Evolutionary conservation across 1,140 invertebrate species (phyloP), one percentile per base, ranked within the genome.

Genomic region (Stenopsyche tienmushanensis): DNA sequence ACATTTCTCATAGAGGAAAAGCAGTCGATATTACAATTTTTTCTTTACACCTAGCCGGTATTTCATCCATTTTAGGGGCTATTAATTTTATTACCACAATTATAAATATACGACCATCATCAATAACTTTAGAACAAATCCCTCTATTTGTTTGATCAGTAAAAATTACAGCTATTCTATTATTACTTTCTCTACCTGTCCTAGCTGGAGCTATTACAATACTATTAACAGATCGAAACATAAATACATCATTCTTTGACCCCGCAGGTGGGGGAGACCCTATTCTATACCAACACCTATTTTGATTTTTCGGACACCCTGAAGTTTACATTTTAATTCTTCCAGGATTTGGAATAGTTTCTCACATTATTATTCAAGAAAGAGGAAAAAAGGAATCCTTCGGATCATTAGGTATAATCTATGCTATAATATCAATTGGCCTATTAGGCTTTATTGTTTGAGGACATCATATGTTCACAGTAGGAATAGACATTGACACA

Each of bases 261-360:
- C 84, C 85, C 24, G 72, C 77, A 10, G 85, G 85, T 63, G 86
- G 86, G 25, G 87, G 87, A 54, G 85, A 90, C 70, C 86, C 86
- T 49, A 82, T 90, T 78, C 67, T 89, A 72, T 90, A 85, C 71
- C 89, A 90, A 83, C 88, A 91, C 76, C 80, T 90, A 81, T 90
- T 91, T 82, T 90, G 86, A 83, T 90, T 90, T 78, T 90, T 89
- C 84, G 87, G 88, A 0, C 88, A 91, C 66, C 86, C 87, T 29
- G 87, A 90, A 84, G 87, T 89, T 70, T 90, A 90, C 79, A 88
- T 91, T 86, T 77, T 86, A 80, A 86, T 86, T 81, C 71, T 85
- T 70, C 83, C 82, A 5, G 82, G 82, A 78, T 87, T 86, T 80
- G 85, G 83, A 17, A 82, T 87, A 78, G 84, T 86, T 74, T 86